Evolutionary conservation across 1,140 invertebrate genomes (phyloP).

Genomic region (Ips nitidus): DNA sequence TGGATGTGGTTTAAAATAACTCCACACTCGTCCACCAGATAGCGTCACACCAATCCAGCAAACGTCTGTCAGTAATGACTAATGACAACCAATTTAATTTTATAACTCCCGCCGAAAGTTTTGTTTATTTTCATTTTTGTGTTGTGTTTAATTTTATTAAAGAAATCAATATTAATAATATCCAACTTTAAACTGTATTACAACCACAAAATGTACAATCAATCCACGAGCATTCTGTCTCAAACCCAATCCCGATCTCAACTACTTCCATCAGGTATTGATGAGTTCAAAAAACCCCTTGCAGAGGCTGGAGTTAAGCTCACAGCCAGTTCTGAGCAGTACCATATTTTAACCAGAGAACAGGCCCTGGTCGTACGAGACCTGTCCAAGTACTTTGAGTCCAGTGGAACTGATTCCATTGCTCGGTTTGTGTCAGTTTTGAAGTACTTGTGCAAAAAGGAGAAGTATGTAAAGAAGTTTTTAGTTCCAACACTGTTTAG

Average conservation of each 20-base stretch:
- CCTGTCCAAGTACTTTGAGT: conserved; percentile 43
- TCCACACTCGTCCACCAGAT: too few species aligned
- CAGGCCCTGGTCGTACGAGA: conserved; percentile 46
- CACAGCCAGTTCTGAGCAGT: conserved; percentile 25
- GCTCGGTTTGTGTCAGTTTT: conserved; percentile 50
- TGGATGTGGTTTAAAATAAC: too few species aligned
- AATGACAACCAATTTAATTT: too few species aligned
- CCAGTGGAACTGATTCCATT: conserved; percentile 47
- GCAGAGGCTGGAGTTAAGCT: conserved; percentile 19
- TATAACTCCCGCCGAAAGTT: too few species aligned
- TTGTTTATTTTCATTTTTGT: too few species aligned
- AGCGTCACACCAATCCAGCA: too few species aligned
- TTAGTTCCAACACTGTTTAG: conserved; percentile 44
- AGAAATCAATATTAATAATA: too few species aligned
- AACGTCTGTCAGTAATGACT: too few species aligned
- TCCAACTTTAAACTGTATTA: too few species aligned
- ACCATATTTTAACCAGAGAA: conserved; percentile 44
- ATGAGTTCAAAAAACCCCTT: conserved; percentile 13
- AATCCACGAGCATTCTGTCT: neutral
- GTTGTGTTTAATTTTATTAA: too few species aligned
- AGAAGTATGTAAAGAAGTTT: conserved; percentile 49
- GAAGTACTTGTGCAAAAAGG: conserved; percentile 47
- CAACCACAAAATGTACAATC: too few species aligned
- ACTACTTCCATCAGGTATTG: neutral
- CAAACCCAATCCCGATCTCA: neutral